phyloP scores from a whole-genome alignment of 2,888 invertebrate genomes.

The Melolontha melolontha region DNA sequence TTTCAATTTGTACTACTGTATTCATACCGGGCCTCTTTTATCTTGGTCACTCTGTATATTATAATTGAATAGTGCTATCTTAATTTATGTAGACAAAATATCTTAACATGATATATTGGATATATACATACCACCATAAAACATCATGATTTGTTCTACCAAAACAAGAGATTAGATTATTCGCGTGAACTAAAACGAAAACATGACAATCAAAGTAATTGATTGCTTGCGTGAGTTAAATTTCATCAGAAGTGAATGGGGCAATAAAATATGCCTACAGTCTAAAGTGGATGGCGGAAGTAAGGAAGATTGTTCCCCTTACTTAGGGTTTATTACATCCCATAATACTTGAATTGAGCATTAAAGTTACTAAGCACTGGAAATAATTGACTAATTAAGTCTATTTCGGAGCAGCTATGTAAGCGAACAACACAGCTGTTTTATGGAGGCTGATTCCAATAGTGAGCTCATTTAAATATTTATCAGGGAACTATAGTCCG shows the following conservation, averaged over 20 bases:
- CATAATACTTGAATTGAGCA: conserved; percentile 29
- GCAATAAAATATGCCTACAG: conserved; percentile 27
- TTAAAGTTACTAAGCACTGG: conserved; percentile 27
- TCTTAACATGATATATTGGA: too few species aligned
- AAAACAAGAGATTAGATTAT: neutral
- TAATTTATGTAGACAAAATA: too few species aligned
- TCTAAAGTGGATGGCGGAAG: conserved; percentile 11
- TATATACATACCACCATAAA: neutral
- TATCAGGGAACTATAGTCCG: conserved; percentile 1
- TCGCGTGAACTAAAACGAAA: conserved; percentile 11
- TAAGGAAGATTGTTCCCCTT: conserved; percentile 22
- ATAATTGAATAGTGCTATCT: too few species aligned
- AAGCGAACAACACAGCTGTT: conserved; percentile 4
- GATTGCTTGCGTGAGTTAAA: conserved; percentile 8
- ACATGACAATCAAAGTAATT: conserved; percentile 21
- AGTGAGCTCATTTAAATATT: conserved; percentile 18
- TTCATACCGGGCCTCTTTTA: too few species aligned
- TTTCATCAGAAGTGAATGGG: conserved; percentile 14
- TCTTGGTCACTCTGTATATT: too few species aligned
- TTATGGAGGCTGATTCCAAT: conserved; percentile 22
- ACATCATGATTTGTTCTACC: neutral
- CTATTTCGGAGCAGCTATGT: neutral
- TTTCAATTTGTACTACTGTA: too few species aligned
- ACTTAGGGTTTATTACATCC: conserved; percentile 17
- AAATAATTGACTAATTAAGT: conserved; percentile 31